phyloP scores from a whole-genome alignment of 2,797 vertebrate genomes.

The Pelobates cultripes region DNA sequence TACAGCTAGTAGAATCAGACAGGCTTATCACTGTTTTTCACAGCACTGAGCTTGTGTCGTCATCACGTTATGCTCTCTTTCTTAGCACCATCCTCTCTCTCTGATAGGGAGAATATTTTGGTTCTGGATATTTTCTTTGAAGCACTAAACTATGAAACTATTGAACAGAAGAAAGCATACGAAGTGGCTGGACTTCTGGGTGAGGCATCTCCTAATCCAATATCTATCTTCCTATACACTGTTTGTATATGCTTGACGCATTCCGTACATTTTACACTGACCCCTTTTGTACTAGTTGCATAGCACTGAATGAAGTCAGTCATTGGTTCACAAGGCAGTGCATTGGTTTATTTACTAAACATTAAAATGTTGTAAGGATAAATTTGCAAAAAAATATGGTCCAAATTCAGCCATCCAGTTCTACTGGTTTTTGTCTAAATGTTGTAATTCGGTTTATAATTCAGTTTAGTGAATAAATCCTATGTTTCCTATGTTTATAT shows the following conservation, averaged over 20 bases:
- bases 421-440: too few species aligned
- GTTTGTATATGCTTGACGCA: neutral
- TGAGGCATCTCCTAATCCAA: constrained; percentile 68
- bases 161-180: constrained; percentile 98
- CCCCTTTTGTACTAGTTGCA: neutral
- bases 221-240: neutral
- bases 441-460: too few species aligned
- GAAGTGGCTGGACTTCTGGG: constrained; percentile 95
- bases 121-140: constrained; percentile 98
- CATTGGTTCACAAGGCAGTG: too few species aligned
- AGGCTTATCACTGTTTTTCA: neutral
- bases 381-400: too few species aligned
- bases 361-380: too few species aligned
- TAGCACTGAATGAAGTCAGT: neutral
- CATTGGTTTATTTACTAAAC: too few species aligned
- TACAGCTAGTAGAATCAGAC: neutral
- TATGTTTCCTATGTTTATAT: too few species aligned
- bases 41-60: neutral
- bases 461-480: too few species aligned
- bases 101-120: constrained; percentile 93
- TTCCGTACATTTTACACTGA: neutral
- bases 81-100: neutral
- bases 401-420: too few species aligned
- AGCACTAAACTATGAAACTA: constrained; percentile 97
- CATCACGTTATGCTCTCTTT: neutral